Conservation (phyloP, 1,140 invertebrate genomes). For the Hesperophylax magnus region DNA sequence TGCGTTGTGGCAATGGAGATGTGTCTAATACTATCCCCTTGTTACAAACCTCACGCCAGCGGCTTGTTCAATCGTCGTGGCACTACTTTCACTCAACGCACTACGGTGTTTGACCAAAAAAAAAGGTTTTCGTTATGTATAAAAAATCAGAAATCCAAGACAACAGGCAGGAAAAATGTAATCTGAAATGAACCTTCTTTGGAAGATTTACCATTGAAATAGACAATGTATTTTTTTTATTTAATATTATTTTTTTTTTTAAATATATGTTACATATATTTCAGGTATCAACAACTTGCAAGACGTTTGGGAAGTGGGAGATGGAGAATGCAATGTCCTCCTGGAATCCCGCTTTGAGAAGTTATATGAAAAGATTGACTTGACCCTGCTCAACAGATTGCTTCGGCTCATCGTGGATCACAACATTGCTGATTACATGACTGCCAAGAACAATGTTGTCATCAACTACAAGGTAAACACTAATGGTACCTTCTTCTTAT, state of each 20-base stretch:
- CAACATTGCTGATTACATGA: slow-evolving; percentile 99
- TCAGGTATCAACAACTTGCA: slow-evolving; percentile 95
- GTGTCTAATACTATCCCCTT: slow-evolving; percentile 73
- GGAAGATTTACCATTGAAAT: too few species aligned
- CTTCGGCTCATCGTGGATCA: slow-evolving; percentile 98
- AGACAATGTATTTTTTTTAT: too few species aligned
- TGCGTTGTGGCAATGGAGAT: slow-evolving; percentile 77
- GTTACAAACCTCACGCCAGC: slow-evolving; percentile 77
- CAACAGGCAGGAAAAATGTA: too few species aligned
- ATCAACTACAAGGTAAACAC: slow-evolving; percentile 94
- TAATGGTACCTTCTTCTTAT: too few species aligned
- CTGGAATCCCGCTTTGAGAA: slow-evolving; percentile 99
- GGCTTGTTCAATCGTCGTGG: slow-evolving; percentile 50
- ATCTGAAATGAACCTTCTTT: too few species aligned
- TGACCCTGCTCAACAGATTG: slow-evolving; percentile 96
- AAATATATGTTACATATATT: not conserved
- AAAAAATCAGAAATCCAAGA: too few species aligned
- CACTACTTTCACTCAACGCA: too few species aligned
- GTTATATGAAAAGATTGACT: slow-evolving; percentile 99
- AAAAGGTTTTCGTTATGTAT: too few species aligned
- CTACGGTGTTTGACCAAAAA: too few species aligned
- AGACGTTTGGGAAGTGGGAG: slow-evolving; percentile 98
- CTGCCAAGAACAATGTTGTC: slow-evolving; percentile 99
- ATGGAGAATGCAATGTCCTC: slow-evolving; percentile 98
- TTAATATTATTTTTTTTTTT: too few species aligned